Evolutionary conservation across 2,113 vertebrate genomes (phyloP).

Genomic region (Protobothrops mucrosquamatus): DNA sequence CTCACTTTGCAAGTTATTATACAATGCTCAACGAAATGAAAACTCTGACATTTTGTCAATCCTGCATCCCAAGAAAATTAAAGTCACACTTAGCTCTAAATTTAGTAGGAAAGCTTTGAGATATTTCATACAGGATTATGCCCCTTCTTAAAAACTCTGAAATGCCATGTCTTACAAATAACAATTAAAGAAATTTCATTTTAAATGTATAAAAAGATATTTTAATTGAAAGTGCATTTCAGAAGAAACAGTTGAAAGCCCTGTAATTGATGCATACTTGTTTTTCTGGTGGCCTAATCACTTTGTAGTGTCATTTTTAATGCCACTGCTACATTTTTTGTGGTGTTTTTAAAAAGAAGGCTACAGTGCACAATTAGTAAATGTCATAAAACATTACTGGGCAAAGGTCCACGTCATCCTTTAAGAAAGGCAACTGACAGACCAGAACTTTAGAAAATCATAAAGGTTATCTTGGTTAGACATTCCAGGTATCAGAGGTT

Average conservation of each 20-base stretch:
- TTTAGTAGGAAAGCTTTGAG: not conserved
- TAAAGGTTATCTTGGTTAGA: constrained; percentile 62
- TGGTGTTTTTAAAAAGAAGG: not conserved
- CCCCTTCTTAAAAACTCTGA: not conserved
- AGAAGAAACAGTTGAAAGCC: not conserved
- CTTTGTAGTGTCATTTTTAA: constrained; percentile 12
- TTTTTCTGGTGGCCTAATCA: constrained; percentile 2
- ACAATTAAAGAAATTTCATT: not conserved
- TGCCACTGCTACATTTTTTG: not conserved
- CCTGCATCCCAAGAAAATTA: constrained; percentile 33
- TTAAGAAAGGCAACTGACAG: constrained; percentile 47
- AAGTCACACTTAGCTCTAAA: not conserved
- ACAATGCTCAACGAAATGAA: not conserved
- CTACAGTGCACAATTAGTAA: constrained; percentile 8
- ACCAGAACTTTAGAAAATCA: constrained; percentile 47
- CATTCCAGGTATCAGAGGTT: constrained; percentile 59
- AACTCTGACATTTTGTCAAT: constrained; percentile 42
- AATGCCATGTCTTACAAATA: not conserved
- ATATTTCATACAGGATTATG: not conserved
- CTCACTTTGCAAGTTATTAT: constrained; percentile 37
- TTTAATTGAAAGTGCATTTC: not conserved
- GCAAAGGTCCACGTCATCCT: constrained; percentile 45
- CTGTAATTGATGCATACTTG: constrained; percentile 7
- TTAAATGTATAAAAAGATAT: not conserved
- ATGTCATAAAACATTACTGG: constrained; percentile 25